These are phyloP conservation scores for Mythimna lalbum DNA, from an alignment of 2,888 invertebrate species.

Conservation along the genomic window DNA sequence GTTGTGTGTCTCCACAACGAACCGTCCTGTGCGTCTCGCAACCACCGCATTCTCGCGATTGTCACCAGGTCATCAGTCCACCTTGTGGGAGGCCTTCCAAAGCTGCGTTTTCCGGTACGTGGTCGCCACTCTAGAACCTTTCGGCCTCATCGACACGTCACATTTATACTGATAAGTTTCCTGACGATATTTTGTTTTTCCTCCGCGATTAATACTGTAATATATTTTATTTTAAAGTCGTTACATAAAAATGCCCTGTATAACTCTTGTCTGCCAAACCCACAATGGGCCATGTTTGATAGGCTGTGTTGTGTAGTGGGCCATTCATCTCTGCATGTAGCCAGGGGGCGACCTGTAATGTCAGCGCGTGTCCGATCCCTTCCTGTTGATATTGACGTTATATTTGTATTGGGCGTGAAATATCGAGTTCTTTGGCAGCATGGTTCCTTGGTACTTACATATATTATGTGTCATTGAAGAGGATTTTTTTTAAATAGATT, in stretches of 20 bases:
- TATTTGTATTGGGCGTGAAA: constrained; percentile 33
- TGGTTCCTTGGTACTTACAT: constrained; percentile 2
- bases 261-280: background rate
- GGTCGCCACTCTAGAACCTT: too few species aligned
- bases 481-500: too few species aligned
- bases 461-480: background rate
- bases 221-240: constrained; percentile 1
- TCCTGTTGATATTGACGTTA: constrained; percentile 45
- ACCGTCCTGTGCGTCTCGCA: too few species aligned
- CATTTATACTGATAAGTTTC: background rate
- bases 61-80: too few species aligned
- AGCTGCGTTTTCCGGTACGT: too few species aligned
- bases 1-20: too few species aligned
- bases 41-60: too few species aligned
- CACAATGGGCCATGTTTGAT: constrained; percentile 16
- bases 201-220: background rate
- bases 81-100: too few species aligned
- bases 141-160: background rate
- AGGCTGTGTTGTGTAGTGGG: constrained; percentile 11
- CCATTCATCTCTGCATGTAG: constrained; percentile 19
- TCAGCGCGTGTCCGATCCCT: constrained; percentile 14
- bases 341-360: constrained; percentile 3
- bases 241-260: background rate
- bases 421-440: constrained; percentile 10
- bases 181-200: background rate